A percentile compares a stretch with the other conserved stretches of the same genome.
phyloP scores from a whole-genome alignment of 2,113 vertebrate species.

The Chaetura pelagica region DNA sequence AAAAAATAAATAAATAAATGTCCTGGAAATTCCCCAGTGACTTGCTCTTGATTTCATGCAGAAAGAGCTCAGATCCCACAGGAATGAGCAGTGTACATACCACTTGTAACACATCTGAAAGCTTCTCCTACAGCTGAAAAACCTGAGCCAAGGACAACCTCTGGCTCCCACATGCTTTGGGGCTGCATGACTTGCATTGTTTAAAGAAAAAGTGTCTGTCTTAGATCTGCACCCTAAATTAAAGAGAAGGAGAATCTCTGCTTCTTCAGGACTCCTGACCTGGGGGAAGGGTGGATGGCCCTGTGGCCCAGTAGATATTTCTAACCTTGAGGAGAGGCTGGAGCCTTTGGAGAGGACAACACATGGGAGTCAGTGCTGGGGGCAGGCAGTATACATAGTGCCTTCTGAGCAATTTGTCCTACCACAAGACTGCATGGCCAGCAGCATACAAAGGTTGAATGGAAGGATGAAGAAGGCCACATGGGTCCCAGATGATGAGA shows the following conservation, averaged over 20 bases:
- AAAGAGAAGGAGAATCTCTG: neutral
- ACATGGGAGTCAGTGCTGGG: neutral
- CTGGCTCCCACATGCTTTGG: neutral
- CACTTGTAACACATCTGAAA: neutral
- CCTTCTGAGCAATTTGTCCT: neutral
- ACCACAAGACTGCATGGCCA: accelerated
- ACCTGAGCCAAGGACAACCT: neutral
- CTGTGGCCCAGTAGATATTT: neutral
- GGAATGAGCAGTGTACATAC: neutral
- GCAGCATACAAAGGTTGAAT: neutral
- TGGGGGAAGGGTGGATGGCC: neutral
- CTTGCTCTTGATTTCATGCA: neutral
- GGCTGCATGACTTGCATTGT: neutral
- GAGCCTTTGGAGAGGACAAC: neutral
- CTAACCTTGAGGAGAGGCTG: neutral
- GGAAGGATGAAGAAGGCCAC: neutral
- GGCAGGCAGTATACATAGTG: accelerated
- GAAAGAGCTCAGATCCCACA: neutral
- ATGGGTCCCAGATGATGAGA: neutral
- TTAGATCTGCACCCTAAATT: neutral
- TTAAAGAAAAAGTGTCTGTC: neutral
- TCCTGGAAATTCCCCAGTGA: neutral
- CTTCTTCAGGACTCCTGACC: neutral
- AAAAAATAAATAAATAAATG: neutral
- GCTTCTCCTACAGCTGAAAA: neutral